Percentiles rank a stretch among this genome's conserved stretches.
These are phyloP conservation scores for Campaea margaritaria DNA, from an alignment of 2,888 invertebrate genomes.

Conservation along the genomic window DNA sequence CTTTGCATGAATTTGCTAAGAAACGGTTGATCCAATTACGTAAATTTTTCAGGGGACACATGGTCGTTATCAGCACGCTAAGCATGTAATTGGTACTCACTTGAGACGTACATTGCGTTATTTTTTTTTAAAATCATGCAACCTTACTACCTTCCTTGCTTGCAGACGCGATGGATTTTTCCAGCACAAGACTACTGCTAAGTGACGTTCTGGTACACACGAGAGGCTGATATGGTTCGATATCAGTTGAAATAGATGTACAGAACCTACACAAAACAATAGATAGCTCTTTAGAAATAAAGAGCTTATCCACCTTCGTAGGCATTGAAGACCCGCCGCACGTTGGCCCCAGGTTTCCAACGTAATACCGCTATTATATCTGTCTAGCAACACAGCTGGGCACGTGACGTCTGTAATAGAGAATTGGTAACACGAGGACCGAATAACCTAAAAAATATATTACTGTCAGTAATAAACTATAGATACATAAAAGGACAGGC, in stretches of 20 bases:
- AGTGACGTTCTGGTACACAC: no score
- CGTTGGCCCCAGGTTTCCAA: conserved; percentile 17
- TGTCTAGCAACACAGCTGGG: conserved; percentile 32
- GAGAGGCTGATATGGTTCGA: no score
- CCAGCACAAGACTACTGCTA: no score
- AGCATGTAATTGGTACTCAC: no score
- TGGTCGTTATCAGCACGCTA: no score
- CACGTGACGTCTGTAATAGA: conserved; percentile 22
- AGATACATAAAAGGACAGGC: not conserved
- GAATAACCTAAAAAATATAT: conserved; percentile 8
- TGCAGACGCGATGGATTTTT: not conserved
- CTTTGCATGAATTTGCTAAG: no score
- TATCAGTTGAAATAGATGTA: no score
- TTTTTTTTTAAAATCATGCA: not conserved
- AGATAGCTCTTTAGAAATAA: not conserved
- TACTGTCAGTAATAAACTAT: no score
- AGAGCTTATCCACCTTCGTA: conserved; percentile 6
- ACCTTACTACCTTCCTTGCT: not conserved
- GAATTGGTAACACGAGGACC: conserved; percentile 11
- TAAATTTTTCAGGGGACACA: no score
- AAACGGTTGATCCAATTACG: no score
- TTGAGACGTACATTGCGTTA: no score
- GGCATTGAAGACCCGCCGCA: conserved; percentile 5
- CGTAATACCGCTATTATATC: conserved; percentile 31
- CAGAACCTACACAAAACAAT: not conserved